Conservation (phyloP, 1,140 invertebrate genomes). For the Drosophila tristis region DNA sequence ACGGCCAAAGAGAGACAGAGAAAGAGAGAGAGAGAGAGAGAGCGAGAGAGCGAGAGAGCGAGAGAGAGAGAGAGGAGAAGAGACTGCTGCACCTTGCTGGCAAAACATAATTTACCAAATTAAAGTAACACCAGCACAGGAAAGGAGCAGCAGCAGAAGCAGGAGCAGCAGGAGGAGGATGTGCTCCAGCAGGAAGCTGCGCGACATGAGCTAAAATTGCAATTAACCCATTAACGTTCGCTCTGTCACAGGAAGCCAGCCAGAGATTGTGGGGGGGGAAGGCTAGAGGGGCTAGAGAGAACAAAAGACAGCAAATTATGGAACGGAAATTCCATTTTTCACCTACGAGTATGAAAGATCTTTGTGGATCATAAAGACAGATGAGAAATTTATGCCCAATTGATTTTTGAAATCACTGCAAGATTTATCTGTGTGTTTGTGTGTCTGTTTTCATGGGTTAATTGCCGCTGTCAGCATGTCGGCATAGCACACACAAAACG, state of each 20-base stretch:
- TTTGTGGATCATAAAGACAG: no score
- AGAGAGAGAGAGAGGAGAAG: background rate
- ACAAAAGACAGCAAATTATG: background rate
- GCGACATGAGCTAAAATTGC: slow-evolving; percentile 65
- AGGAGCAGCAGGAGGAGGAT: background rate
- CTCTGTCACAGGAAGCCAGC: background rate
- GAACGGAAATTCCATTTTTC: no score
- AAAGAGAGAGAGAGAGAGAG: background rate
- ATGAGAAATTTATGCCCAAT: no score
- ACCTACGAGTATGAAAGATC: no score
- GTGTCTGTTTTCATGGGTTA: no score
- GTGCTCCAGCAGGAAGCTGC: slow-evolving; percentile 25
- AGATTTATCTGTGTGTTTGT: no score
- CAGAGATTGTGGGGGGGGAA: background rate
- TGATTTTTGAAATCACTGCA: no score
- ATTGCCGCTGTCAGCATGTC: no score
- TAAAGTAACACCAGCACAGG: slow-evolving; percentile 55
- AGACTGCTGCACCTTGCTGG: slow-evolving; percentile 54
- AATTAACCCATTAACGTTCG: slow-evolving; percentile 65
- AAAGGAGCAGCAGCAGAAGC: background rate
- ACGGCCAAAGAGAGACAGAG: slow-evolving; percentile 2
- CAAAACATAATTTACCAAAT: slow-evolving; percentile 78
- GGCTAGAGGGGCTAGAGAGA: background rate
- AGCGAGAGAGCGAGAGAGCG: background rate
- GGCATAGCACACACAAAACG: no score